Evolutionary conservation across 1,140 invertebrate species (phyloP), one percentile per base, ranked within the genome.

Genomic region (Maconellicoccus hirsutus): DNA sequence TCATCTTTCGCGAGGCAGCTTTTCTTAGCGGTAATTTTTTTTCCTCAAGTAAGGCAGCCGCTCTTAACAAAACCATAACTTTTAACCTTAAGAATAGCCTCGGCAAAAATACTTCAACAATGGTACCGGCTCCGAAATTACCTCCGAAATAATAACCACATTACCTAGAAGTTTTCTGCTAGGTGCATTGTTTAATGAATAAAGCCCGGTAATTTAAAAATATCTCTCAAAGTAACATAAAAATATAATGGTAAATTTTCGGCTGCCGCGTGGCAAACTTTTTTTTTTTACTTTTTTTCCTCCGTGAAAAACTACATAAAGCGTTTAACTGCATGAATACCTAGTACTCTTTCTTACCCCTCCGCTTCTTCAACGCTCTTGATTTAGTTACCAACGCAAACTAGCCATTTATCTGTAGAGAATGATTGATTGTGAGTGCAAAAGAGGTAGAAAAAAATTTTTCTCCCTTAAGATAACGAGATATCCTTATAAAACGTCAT

Each of bases 161-260:
- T 19, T 52, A 52, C 10, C 12, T 14, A 14, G 42, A 52, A 52
- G 6, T n/a, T 52, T 52, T 52, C 42, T 16, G 42, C 42, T 14
- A 52, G n/a, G 12, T 52, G 42, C 42, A 52, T 52, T 52, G 42
- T 52, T 52, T 52, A 52, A 52, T 52, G 42, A 52, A 52, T 52
- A 52, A 16, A 52, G 42, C 42, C 16, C n/a, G 10, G 42, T 19
- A 14, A 52, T 52, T 14, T 52, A 52, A 52, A 52, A 52, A 19
- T 52, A 52, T 52, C 42, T 52, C 42, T 16, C 10, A 52, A 38
- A 52, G 42, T 52, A 52, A 52, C 42, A 52, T 52, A 52, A 52
- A 52, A 52, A 52, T 19, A 52, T 19, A 52, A 19, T 19, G 42
- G 42, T 52, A 16, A 52, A 52, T 52, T 52, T 52, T 52, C 16